phyloP scores from a whole-genome alignment of 2,797 vertebrate genomes.

The Pseudochirops cupreus region DNA sequence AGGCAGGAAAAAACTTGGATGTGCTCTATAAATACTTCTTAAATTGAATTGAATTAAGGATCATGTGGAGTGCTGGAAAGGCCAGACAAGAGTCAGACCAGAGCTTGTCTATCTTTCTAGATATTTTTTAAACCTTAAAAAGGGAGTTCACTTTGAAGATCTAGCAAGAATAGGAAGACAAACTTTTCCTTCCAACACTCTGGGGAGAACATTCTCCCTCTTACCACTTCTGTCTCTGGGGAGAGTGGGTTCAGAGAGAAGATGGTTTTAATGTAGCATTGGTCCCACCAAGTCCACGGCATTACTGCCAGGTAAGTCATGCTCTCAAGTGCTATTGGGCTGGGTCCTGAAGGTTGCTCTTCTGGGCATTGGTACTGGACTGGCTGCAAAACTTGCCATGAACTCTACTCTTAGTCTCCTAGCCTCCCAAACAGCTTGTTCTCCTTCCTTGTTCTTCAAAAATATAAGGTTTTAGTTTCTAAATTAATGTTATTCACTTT shows the following conservation, averaged over 20 bases:
- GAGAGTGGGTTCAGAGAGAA: not conserved
- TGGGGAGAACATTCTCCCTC: not conserved
- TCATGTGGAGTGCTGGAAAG: conserved; percentile 41
- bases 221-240: not conserved
- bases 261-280: not conserved
- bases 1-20: conserved; percentile 21
- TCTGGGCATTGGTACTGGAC: not conserved
- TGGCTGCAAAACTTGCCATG: not conserved
- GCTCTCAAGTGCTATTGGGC: not conserved
- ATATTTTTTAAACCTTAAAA: not conserved
- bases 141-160: not conserved
- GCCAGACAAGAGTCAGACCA: conserved; percentile 9
- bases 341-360: not conserved
- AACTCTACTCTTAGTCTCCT: not conserved
- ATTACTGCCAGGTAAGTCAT: not conserved
- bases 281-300: not conserved
- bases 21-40: conserved; percentile 52
- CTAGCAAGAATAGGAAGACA: not conserved
- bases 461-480: not conserved
- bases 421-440: not conserved
- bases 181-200: not conserved
- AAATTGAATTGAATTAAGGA: conserved; percentile 51
- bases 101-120: not conserved
- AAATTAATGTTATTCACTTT: not conserved
- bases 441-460: not conserved